phyloP scores from a whole-genome alignment of 2,113 vertebrate species.

The Brachyhypopomus occidentalis region DNA sequence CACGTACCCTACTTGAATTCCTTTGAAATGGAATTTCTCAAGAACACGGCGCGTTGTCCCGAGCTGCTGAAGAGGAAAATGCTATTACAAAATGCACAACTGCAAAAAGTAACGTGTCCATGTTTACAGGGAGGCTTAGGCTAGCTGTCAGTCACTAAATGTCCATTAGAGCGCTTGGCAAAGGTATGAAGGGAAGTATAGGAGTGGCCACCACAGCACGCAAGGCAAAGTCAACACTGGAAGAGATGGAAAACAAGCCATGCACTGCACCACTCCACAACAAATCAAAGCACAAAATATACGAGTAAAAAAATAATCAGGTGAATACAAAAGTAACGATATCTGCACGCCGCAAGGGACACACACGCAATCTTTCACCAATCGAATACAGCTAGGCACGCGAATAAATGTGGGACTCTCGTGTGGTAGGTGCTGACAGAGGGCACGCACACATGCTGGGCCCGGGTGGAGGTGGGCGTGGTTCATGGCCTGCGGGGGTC shows the following conservation, averaged over 20 bases:
- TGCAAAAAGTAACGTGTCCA: no score
- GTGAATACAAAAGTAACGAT: slow-evolving; percentile 5
- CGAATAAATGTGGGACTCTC: background rate
- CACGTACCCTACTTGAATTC: background rate
- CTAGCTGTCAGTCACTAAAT: background rate
- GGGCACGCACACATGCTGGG: background rate
- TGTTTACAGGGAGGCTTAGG: background rate
- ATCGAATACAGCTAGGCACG: background rate
- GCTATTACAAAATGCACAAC: background rate
- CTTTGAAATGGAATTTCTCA: background rate
- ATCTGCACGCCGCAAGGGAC: background rate
- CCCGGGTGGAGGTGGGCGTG: background rate
- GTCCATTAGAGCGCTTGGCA: background rate
- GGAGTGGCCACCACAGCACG: no score
- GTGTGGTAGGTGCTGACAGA: background rate
- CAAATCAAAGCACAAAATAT: no score
- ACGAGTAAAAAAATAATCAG: background rate
- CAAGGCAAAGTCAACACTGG: background rate
- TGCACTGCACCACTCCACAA: background rate
- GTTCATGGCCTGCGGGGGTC: background rate
- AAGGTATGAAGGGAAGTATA: background rate
- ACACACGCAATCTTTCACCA: no score
- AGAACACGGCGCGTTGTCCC: background rate
- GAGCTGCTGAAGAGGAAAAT: background rate
- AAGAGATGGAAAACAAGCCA: background rate